These are phyloP conservation scores for Protobothrops mucrosquamatus DNA, from an alignment of 2,113 vertebrate species.

Conservation along the genomic window DNA sequence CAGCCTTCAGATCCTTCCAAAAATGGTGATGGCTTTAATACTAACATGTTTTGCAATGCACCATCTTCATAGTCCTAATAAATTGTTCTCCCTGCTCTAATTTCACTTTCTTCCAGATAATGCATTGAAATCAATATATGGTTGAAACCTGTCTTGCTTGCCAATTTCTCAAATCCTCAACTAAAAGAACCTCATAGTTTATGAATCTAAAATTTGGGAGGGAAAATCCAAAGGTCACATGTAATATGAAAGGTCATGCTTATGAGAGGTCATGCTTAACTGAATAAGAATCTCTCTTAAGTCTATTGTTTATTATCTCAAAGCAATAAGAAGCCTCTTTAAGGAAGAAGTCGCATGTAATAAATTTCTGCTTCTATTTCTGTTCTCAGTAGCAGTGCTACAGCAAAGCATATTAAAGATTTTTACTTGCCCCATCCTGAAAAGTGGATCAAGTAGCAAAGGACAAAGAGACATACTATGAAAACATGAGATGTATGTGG, in stretches of 20 bases:
- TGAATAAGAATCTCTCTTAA: constrained; percentile 37
- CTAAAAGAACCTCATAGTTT: neutral
- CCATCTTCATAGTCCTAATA: neutral
- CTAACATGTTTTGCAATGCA: neutral
- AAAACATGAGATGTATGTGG: constrained; percentile 3
- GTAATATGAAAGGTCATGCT: constrained; percentile 46
- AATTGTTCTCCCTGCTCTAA: neutral
- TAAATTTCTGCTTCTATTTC: constrained; percentile 28
- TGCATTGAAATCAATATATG: neutral
- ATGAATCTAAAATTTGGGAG: neutral
- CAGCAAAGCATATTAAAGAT: neutral
- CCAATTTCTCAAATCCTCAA: neutral
- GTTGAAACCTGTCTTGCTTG: neutral
- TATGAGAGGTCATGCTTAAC: constrained; percentile 48
- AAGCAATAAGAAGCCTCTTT: constrained; percentile 39
- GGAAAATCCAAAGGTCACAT: neutral
- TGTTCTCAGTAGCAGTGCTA: constrained; percentile 36
- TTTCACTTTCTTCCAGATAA: neutral
- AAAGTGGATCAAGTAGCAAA: neutral
- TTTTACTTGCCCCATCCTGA: neutral
- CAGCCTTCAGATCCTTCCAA: neutral
- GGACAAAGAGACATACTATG: constrained; percentile 12
- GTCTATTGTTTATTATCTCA: constrained; percentile 51
- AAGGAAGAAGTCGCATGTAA: constrained; percentile 42
- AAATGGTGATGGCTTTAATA: neutral